Evolutionary conservation across 2,888 invertebrate genomes (phyloP).

Genomic region (Prosapia bicincta): DNA sequence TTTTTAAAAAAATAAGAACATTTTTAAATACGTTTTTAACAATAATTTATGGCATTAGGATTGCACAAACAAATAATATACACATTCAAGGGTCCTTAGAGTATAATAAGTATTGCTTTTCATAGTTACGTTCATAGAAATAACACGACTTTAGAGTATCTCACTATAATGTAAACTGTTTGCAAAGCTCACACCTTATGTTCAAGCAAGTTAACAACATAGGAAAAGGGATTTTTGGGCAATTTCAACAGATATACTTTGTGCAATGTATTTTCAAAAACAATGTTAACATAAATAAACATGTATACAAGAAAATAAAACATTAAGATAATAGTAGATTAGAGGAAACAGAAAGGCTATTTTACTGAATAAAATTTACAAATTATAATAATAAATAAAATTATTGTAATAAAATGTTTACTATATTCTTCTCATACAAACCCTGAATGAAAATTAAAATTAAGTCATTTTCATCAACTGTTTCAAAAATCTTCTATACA

Average conservation of each 20-base stretch:
- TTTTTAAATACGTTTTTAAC: not conserved
- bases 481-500: no score
- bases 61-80: conserved; percentile 29
- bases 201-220: not conserved
- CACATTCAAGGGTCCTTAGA: conserved; percentile 28
- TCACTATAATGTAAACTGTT: conserved; percentile 10
- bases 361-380: no score
- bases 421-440: no score
- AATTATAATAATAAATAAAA: no score
- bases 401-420: no score
- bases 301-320: not conserved
- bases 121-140: conserved; percentile 25
- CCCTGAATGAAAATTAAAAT: no score
- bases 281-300: not conserved
- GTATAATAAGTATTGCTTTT: conserved; percentile 30
- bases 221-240: not conserved
- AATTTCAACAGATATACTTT: not conserved
- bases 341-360: not conserved
- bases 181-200: conserved; percentile 1
- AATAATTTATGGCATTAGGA: conserved; percentile 5
- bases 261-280: not conserved
- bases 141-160: conserved; percentile 24
- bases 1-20: not conserved
- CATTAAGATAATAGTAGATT: not conserved
- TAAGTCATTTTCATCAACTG: no score